A percentile compares a stretch with the other conserved stretches of the same genome.
phyloP scores from a whole-genome alignment of 2,888 invertebrate genomes.

The Cantharis flavilabris region DNA sequence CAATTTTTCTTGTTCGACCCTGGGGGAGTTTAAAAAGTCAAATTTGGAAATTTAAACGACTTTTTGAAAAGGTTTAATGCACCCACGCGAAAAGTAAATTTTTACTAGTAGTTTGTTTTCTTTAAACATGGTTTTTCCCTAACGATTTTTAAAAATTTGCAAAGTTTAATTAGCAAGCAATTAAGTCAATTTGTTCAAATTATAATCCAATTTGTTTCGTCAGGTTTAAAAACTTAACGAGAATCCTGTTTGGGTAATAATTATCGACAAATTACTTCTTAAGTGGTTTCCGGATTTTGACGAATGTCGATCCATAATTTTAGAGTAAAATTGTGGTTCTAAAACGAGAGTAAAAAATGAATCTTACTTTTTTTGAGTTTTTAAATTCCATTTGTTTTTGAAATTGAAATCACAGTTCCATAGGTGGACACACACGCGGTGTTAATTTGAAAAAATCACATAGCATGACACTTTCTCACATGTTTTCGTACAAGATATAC shows the following conservation, averaged over 20 bases:
- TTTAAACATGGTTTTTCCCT: neutral
- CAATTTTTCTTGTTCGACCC: neutral
- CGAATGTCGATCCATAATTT: neutral
- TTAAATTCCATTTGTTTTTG: neutral
- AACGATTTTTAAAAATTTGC: neutral
- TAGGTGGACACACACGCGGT: neutral
- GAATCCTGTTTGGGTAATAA: neutral
- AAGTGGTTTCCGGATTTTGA: neutral
- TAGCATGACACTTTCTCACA: slow-evolving; percentile 3
- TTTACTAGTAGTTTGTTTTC: neutral
- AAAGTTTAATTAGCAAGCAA: neutral
- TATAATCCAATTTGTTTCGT: neutral
- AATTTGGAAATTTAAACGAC: neutral
- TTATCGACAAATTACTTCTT: neutral
- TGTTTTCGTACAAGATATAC: neutral
- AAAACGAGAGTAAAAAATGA: neutral
- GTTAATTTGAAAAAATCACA: neutral
- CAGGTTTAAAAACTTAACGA: neutral
- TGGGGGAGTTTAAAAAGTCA: neutral
- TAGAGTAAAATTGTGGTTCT: neutral
- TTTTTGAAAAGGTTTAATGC: neutral
- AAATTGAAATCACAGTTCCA: neutral
- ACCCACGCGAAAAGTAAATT: neutral
- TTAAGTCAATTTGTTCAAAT: neutral
- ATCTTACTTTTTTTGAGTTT: neutral